These are phyloP conservation scores for Standfussiana lucernea DNA, from an alignment of 2,888 invertebrate genomes.

Conservation along the genomic window DNA sequence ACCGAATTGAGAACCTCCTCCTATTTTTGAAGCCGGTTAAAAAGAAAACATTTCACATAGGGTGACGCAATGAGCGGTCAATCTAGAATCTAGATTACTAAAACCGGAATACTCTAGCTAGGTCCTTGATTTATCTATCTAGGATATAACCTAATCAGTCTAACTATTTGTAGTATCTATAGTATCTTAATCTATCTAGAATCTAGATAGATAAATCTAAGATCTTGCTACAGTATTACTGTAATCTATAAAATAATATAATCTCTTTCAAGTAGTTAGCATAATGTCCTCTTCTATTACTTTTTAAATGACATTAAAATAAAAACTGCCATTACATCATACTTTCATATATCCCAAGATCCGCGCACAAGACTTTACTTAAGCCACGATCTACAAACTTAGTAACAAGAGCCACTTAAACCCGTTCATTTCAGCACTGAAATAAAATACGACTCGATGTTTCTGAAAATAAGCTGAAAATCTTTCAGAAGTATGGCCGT, in stretches of 20 bases:
- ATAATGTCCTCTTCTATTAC: background rate
- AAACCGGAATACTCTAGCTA: no score
- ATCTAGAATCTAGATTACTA: no score
- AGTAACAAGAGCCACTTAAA: conserved; percentile 9
- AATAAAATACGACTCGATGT: conserved; percentile 36
- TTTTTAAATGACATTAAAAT: conserved; percentile 15
- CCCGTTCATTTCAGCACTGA: conserved; percentile 6
- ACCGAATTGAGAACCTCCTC: no score
- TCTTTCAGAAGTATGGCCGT: conserved; percentile 23
- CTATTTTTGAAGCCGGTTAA: no score
- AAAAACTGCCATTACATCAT: background rate
- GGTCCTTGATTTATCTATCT: no score
- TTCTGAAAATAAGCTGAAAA: conserved; percentile 27
- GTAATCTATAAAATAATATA: background rate
- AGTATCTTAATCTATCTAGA: no score
- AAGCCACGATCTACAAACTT: conserved; percentile 13
- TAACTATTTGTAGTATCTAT: no score
- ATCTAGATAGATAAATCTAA: background rate
- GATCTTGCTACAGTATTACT: background rate
- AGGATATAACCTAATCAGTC: no score
- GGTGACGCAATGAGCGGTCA: background rate
- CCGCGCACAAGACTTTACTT: conserved; percentile 9
- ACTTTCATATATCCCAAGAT: conserved; percentile 17
- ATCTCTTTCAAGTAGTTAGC: background rate
- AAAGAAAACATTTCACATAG: no score